Percentiles rank a stretch among this genome's conserved stretches.
These are phyloP conservation scores for Megaptera novaeangliae DNA, from an alignment of 2,113 vertebrate species.

Conservation along the genomic window DNA sequence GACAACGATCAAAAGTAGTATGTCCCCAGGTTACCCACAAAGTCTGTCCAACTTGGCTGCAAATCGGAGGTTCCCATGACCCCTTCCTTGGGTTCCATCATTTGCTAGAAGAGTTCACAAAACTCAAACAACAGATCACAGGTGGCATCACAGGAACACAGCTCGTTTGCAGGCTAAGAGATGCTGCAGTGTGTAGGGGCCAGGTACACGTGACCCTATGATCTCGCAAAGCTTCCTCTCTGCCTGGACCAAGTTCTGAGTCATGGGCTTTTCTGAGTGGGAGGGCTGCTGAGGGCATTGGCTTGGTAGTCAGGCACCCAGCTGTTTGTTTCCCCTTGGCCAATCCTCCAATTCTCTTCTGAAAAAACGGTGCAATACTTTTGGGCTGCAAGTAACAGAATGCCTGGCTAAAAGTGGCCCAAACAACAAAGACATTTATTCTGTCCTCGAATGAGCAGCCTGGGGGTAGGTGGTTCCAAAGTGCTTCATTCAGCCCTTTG, in stretches of 20 bases:
- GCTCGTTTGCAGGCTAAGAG: neutral
- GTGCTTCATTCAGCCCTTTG: neutral
- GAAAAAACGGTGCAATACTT: neutral
- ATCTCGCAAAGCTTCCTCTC: neutral
- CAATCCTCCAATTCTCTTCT: neutral
- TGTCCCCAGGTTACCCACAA: neutral
- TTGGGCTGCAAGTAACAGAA: neutral
- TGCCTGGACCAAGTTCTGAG: neutral
- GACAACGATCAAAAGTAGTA: neutral
- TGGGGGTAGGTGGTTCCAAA: neutral
- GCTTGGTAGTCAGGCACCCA: neutral
- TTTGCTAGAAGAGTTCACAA: neutral
- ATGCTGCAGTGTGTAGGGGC: neutral
- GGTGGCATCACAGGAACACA: neutral
- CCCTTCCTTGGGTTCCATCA: neutral
- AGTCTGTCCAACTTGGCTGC: neutral
- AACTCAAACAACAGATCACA: no score
- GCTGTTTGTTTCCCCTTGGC: neutral
- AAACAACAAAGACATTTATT: neutral
- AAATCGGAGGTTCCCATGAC: neutral
- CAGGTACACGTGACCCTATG: accelerated
- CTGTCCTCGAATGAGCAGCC: neutral
- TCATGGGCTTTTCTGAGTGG: neutral
- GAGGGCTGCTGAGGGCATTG: neutral
- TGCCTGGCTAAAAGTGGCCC: neutral